A percentile compares a stretch with the other conserved stretches of the same genome.
Conservation (phyloP, 2,113 vertebrate species). For the Brachionichthys hirsutus region DNA sequence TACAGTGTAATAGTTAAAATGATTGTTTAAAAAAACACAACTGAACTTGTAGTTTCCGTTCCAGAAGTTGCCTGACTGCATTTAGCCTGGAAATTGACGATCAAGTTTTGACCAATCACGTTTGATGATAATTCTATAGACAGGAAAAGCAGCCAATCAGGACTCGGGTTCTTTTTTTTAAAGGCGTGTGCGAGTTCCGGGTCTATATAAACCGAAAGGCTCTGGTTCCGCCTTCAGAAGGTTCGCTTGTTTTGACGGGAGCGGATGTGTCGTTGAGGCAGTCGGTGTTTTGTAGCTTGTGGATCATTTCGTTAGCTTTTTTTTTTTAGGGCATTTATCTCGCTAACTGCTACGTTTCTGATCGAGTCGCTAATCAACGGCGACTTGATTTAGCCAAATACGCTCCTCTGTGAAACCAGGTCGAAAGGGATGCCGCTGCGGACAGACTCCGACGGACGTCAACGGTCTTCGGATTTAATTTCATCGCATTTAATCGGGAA, state of each 20-base stretch:
- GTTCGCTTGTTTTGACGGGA: conserved; percentile 48
- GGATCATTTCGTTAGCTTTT: neutral
- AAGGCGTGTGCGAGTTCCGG: neutral
- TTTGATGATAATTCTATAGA: neutral
- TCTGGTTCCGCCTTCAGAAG: conserved; percentile 12
- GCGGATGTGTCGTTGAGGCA: neutral
- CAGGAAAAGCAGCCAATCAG: conserved; percentile 36
- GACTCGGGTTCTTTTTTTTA: neutral
- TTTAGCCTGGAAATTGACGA: neutral
- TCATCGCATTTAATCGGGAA: conserved; percentile 72
- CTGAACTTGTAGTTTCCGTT: neutral
- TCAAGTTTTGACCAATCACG: conserved; percentile 39
- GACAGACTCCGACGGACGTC: conserved; percentile 65
- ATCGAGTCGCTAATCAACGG: conserved; percentile 71
- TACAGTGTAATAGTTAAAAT: no score
- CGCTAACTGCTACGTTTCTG: conserved; percentile 16
- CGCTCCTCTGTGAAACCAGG: conserved; percentile 49
- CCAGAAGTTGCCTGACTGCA: neutral
- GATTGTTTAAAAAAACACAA: neutral
- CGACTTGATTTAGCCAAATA: conserved; percentile 66
- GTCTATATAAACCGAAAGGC: conserved; percentile 33
- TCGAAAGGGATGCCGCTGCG: conserved; percentile 79
- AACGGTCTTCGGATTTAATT: conserved; percentile 69
- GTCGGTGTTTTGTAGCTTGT: conserved; percentile 16
- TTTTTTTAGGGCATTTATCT: conserved; percentile 5